These are phyloP conservation scores for Clanis bilineata DNA, from an alignment of 2,888 invertebrate species.

Conservation along the genomic window DNA sequence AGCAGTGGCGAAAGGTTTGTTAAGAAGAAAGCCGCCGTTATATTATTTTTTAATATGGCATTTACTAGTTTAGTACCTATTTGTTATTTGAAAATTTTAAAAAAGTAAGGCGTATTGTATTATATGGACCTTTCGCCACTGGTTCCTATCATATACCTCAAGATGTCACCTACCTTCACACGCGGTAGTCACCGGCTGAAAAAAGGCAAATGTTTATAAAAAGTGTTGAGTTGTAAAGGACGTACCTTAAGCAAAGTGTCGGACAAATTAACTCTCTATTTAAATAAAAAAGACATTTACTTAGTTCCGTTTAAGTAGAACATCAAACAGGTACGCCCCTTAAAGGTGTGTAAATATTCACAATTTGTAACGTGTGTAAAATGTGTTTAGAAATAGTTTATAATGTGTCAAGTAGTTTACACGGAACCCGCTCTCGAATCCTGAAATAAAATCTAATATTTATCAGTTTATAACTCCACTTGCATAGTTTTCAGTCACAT, in stretches of 20 bases:
- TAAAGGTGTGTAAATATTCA: neutral
- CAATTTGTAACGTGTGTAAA: neutral
- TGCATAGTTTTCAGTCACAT: slow-evolving; percentile 6
- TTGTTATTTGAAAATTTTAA: too few species aligned
- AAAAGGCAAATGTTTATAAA: neutral
- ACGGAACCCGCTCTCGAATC: neutral
- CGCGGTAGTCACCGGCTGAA: slow-evolving; percentile 1
- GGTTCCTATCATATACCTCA: neutral
- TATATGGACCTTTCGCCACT: too few species aligned
- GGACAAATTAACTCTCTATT: neutral
- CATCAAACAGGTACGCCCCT: neutral
- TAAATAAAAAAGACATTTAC: neutral
- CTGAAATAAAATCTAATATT: slow-evolving; percentile 4
- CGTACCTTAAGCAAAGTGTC: neutral
- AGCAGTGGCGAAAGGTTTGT: too few species aligned
- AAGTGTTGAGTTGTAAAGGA: neutral
- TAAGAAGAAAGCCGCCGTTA: too few species aligned
- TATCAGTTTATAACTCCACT: neutral
- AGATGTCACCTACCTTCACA: neutral
- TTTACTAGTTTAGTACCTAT: too few species aligned
- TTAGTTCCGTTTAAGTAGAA: neutral
- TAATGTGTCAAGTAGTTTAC: neutral
- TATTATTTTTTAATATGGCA: too few species aligned
- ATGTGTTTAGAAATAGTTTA: neutral
- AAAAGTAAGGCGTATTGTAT: too few species aligned